Percentiles rank a stretch among this genome's conserved stretches.
phyloP scores from a whole-genome alignment of 2,888 invertebrate genomes.

The Cerastis leucographa region DNA sequence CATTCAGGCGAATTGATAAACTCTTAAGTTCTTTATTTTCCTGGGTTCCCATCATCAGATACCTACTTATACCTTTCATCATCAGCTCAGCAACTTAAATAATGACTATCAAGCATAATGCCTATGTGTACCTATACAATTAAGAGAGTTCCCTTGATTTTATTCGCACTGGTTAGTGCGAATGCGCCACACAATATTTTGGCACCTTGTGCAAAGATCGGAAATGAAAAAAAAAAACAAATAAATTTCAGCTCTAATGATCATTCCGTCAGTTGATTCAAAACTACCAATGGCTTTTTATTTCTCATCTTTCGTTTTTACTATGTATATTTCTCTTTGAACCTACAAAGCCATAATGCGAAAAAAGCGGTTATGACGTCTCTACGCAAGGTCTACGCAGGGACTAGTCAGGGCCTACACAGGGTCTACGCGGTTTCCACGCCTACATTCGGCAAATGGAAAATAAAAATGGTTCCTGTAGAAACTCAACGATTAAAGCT shows the following conservation, averaged over 20 bases:
- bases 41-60: too few species aligned
- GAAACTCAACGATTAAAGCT: conserved; percentile 18
- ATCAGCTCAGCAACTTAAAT: too few species aligned
- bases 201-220: conserved; percentile 1
- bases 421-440: not conserved
- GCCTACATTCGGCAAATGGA: not conserved
- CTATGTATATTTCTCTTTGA: not conserved
- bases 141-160: too few species aligned
- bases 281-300: not conserved
- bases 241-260: not conserved
- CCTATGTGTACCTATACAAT: too few species aligned
- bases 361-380: not conserved
- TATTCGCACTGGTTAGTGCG: too few species aligned
- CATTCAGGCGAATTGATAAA: too few species aligned
- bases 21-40: too few species aligned
- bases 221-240: conserved; percentile 2
- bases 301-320: not conserved
- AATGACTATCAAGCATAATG: too few species aligned
- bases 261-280: not conserved
- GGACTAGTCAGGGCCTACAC: not conserved
- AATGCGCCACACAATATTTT: not conserved
- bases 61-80: too few species aligned
- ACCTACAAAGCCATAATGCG: not conserved
- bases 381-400: not conserved
- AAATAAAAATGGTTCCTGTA: conserved; percentile 10